Evolutionary conservation across 2,113 vertebrate species (phyloP).

Genomic region (Noctilio leporinus): DNA sequence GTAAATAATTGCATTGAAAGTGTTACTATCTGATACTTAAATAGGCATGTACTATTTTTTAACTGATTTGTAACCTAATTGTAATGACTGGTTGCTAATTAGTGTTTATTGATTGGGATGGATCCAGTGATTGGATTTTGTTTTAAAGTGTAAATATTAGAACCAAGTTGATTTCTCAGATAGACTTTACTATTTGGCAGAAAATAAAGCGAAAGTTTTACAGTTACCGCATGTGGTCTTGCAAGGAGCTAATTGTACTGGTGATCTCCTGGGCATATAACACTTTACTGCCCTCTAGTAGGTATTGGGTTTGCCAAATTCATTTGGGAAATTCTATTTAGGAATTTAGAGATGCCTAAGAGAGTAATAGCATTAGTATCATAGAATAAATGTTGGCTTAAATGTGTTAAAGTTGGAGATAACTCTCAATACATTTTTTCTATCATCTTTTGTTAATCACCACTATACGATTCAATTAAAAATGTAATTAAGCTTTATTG

Average conservation of each 20-base stretch:
- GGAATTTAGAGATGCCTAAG: neutral
- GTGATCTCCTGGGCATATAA: slow-evolving; percentile 46
- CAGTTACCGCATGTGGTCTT: slow-evolving; percentile 55
- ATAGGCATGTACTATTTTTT: neutral
- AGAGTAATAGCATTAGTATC: neutral
- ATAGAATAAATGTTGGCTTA: neutral
- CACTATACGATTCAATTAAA: neutral
- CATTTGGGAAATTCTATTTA: slow-evolving; percentile 6
- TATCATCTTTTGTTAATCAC: neutral
- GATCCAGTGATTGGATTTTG: slow-evolving; percentile 15
- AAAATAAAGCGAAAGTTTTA: slow-evolving; percentile 66
- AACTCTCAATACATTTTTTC: neutral
- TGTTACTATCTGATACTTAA: neutral
- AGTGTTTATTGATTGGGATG: slow-evolving; percentile 5
- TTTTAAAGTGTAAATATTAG: slow-evolving; percentile 45
- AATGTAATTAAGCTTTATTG: neutral
- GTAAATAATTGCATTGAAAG: neutral
- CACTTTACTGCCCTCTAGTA: slow-evolving; percentile 78
- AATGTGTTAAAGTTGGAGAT: neutral
- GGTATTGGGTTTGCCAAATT: slow-evolving; percentile 56
- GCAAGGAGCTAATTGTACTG: slow-evolving; percentile 68
- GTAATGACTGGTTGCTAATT: slow-evolving; percentile 16
- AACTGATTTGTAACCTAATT: slow-evolving; percentile 22
- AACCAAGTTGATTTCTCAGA: slow-evolving; percentile 44
- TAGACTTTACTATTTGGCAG: slow-evolving; percentile 62